phyloP scores from a whole-genome alignment of 1,140 invertebrate genomes.

The Phocides pigmalion region DNA sequence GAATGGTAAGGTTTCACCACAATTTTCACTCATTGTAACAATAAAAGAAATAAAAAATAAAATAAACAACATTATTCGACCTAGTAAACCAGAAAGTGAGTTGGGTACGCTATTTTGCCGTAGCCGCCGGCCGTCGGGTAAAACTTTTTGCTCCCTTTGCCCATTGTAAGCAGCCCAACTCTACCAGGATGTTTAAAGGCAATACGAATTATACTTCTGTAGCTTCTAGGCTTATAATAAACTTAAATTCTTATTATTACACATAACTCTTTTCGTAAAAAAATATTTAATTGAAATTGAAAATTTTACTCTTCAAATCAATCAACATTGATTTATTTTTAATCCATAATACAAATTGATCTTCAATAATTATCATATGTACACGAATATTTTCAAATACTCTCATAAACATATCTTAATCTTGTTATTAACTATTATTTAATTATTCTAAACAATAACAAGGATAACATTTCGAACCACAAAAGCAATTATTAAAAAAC shows the following conservation, averaged over 20 bases:
- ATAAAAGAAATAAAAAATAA: slow-evolving; percentile 59
- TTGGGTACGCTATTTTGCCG: slow-evolving; percentile 33
- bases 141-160: slow-evolving; percentile 56
- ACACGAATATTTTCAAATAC: too few relatives aligned
- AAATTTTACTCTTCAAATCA: too few relatives aligned
- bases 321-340: too few relatives aligned
- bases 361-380: too few relatives aligned
- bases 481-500: neutral
- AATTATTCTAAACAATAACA: neutral
- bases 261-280: too few relatives aligned
- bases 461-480: neutral
- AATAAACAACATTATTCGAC: slow-evolving; percentile 66
- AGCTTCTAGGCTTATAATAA: neutral
- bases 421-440: too few relatives aligned
- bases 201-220: neutral
- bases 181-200: neutral
- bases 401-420: too few relatives aligned
- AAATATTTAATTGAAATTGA: too few relatives aligned
- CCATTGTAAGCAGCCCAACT: slow-evolving; percentile 42
- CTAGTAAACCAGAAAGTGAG: slow-evolving; percentile 72
- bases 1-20: slow-evolving; percentile 60
- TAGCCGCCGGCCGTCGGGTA: slow-evolving; percentile 51
- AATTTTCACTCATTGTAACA: slow-evolving; percentile 62
- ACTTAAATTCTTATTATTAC: neutral
- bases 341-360: too few relatives aligned